Evolutionary conservation across 2,888 invertebrate species (phyloP).

Genomic region (Drosophila trichaetosa): DNA sequence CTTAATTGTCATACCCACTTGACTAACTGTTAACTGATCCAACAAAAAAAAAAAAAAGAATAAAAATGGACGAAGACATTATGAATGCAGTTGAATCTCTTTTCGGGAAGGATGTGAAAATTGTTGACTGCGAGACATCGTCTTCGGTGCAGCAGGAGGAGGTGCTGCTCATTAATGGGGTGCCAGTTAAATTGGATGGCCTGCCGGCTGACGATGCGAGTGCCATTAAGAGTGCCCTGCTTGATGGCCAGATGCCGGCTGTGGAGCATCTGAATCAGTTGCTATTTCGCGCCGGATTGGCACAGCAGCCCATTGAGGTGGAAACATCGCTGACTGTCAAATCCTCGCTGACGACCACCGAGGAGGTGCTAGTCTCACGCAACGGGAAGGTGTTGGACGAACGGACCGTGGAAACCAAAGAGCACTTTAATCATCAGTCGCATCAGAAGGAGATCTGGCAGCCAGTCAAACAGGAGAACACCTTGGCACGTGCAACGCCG

Average conservation of each 20-base stretch:
- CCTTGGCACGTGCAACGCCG: conserved; percentile 55
- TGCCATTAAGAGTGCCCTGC: conserved; percentile 89
- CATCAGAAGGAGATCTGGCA: conserved; percentile 89
- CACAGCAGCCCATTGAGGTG: conserved; percentile 89
- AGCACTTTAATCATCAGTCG: conserved; percentile 89
- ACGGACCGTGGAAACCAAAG: conserved; percentile 89
- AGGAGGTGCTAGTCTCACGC: conserved; percentile 89
- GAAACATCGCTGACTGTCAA: conserved; percentile 90
- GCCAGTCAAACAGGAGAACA: conserved; percentile 82
- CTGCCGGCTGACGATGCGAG: conserved; percentile 89
- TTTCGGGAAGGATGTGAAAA: conserved; percentile 89
- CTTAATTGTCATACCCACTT: conserved; percentile 45
- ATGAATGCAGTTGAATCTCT: conserved; percentile 91
- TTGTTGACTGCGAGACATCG: conserved; percentile 90
- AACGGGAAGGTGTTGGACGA: conserved; percentile 90
- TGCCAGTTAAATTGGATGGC: conserved; percentile 89
- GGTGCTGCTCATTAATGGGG: conserved; percentile 89
- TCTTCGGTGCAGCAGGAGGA: conserved; percentile 90
- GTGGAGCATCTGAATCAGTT: conserved; percentile 90
- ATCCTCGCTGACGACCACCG: conserved; percentile 89
- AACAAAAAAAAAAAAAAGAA: conserved; percentile 8
- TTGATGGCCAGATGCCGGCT: conserved; percentile 89
- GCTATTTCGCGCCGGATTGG: conserved; percentile 88
- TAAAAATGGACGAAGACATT: conserved; percentile 89
- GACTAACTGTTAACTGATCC: conserved; percentile 59